Percentiles rank a stretch among this genome's conserved stretches.
These are phyloP conservation scores for Dicrostonyx torquatus DNA, from an alignment of 2,797 vertebrate genomes.

Conservation along the genomic window DNA sequence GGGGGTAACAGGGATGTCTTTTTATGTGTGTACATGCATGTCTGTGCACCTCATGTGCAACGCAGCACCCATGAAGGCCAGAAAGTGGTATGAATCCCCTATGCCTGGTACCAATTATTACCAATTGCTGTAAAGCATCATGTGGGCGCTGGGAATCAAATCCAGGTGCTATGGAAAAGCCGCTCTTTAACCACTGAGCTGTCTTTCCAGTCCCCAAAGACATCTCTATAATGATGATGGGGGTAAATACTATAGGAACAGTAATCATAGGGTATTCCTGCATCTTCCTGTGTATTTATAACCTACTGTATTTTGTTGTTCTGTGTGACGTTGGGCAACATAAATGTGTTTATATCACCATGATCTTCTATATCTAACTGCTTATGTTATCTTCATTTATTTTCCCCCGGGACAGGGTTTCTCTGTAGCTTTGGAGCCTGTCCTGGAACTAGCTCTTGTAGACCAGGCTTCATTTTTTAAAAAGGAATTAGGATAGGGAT, in stretches of 20 bases:
- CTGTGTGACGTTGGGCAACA: not conserved
- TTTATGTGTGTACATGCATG: not conserved
- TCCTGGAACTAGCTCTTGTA: too few species aligned
- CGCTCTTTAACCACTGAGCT: not conserved
- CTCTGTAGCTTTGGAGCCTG: too few species aligned
- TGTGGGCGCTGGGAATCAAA: not conserved
- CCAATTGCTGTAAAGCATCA: not conserved
- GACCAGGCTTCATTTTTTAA: not conserved
- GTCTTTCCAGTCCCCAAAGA: not conserved
- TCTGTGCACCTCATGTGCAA: not conserved
- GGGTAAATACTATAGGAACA: not conserved
- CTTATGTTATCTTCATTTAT: not conserved
- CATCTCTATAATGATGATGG: constrained; percentile 16
- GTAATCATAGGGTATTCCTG: too few species aligned
- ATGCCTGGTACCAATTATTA: not conserved
- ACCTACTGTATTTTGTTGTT: not conserved
- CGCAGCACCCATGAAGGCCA: not conserved
- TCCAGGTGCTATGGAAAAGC: not conserved
- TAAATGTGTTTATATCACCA: not conserved
- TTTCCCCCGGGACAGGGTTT: too few species aligned
- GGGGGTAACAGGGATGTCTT: not conserved
- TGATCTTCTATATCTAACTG: not conserved
- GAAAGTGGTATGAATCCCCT: too few species aligned
- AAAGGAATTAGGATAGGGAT: not conserved
- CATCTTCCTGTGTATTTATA: not conserved